Evolutionary conservation across 2,888 invertebrate species (phyloP), one percentile per base, ranked within the genome.

Genomic region (Hirtodrosophila cameraria): DNA sequence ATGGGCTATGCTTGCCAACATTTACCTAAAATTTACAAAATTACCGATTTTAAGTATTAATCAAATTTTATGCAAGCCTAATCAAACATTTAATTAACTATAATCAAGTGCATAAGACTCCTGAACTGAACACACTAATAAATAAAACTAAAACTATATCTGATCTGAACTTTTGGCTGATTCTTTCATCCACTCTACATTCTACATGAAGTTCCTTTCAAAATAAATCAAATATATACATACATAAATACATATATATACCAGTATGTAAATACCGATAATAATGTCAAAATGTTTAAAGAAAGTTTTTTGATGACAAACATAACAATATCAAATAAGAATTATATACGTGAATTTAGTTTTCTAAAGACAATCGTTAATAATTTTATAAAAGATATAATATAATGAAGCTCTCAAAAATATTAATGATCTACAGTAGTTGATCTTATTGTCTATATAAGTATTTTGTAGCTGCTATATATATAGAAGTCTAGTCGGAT

Each of bases 361-460:
- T 86, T 82, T 84, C 79, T 79, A 85, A 83, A 73, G 88, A 88
- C 89, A 89, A 88, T 88, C 88, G 85, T 87, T 88, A 69, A 72
- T 78, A 81, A 62, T 74, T 77, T 80, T 79, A 66, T 74, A 84
- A 68, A 54, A 43, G 55, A 36, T 13, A 8, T 8, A 42, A 57
- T 33, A 23, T 16, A 27, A 35, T 7, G 23, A 55, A 36, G 16
- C 15, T 49, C 36, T 11, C n/a, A 27, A 46, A 20, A 58, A 52
- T 58, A 39, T 54, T 13, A 53, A 30, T 35, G 23, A 50, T 39
- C 53, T 16, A 39, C 30, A 35, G 33, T 39, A 58, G 57, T 59
- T 52, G 49, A 33, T 49, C 57, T 64, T 20, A 58, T 43, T 61
- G 60, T 68, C 52, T 62, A 36, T 58, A 59, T 63, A 49, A 54